Conservation (phyloP, 2,113 vertebrate species). For the Emydocephalus ijimae region DNA sequence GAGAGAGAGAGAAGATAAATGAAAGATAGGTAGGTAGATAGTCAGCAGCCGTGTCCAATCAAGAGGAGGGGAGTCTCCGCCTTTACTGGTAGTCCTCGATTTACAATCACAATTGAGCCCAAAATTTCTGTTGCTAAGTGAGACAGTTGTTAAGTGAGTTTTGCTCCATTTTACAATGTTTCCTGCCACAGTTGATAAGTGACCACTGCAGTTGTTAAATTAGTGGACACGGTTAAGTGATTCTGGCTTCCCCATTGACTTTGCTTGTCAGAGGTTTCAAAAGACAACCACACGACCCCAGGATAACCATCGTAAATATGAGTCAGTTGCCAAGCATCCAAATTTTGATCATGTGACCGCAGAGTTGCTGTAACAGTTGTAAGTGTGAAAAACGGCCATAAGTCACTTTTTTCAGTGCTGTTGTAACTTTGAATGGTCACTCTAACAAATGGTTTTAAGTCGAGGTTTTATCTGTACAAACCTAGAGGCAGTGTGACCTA, state of each 20-base stretch:
- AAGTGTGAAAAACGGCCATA: not conserved
- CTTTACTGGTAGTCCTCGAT: not conserved
- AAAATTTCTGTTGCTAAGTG: not conserved
- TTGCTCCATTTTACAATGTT: not conserved
- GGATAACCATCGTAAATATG: not conserved
- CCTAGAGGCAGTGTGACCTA: not conserved
- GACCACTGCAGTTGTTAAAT: not conserved
- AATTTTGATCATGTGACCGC: not conserved
- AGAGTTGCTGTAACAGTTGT: not conserved
- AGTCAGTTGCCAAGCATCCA: not conserved
- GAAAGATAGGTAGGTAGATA: no score
- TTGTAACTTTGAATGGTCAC: not conserved
- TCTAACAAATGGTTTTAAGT: not conserved
- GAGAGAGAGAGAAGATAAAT: no score
- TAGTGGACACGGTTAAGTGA: not conserved
- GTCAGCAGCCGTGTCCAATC: not conserved
- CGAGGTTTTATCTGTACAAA: not conserved
- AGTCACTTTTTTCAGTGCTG: not conserved
- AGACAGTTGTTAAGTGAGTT: not conserved
- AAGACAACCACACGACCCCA: not conserved
- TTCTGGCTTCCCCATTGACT: not conserved
- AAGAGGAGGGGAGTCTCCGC: not conserved
- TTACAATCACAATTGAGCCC: not conserved
- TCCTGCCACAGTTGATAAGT: not conserved
- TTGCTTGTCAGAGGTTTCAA: not conserved